Evolutionary conservation across 2,797 vertebrate genomes (phyloP).

Genomic region (Acanthis flammea): DNA sequence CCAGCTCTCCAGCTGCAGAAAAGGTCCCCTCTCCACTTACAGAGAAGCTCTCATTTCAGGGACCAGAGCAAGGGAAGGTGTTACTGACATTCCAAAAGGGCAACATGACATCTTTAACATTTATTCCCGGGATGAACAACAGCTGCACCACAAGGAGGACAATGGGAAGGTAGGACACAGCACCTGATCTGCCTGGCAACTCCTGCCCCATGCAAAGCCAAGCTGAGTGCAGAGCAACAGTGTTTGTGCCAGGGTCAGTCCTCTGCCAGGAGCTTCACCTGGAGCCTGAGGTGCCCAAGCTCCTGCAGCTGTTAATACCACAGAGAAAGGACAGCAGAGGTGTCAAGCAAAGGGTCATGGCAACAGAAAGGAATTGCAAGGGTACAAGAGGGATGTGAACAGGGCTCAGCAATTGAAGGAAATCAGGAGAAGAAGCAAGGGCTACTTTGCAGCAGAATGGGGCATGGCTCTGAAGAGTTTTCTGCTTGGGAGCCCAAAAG

Average conservation of each 20-base stretch:
- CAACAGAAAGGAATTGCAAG: not conserved
- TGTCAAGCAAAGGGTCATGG: not conserved
- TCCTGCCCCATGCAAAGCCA: not conserved
- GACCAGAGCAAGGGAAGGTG: not conserved
- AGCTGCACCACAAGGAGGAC: not conserved
- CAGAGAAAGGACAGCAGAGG: not conserved
- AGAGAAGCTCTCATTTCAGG: not conserved
- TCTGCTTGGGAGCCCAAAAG: not conserved
- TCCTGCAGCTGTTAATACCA: not conserved
- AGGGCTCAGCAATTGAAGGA: not conserved
- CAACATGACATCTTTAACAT: not conserved
- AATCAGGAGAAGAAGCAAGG: not conserved
- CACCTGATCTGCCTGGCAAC: rapidly evolving
- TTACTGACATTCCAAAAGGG: not conserved
- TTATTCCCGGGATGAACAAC: not conserved
- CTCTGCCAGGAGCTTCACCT: not conserved
- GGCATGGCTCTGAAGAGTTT: not conserved
- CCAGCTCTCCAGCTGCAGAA: not conserved
- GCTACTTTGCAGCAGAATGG: not conserved
- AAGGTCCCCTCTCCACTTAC: not conserved
- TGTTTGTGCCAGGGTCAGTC: not conserved
- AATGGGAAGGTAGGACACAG: not conserved
- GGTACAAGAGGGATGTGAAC: not conserved
- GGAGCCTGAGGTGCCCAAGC: not conserved
- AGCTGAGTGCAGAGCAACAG: not conserved